Conservation (phyloP, 2,797 vertebrate genomes). For the Poecilia wingei region DNA sequence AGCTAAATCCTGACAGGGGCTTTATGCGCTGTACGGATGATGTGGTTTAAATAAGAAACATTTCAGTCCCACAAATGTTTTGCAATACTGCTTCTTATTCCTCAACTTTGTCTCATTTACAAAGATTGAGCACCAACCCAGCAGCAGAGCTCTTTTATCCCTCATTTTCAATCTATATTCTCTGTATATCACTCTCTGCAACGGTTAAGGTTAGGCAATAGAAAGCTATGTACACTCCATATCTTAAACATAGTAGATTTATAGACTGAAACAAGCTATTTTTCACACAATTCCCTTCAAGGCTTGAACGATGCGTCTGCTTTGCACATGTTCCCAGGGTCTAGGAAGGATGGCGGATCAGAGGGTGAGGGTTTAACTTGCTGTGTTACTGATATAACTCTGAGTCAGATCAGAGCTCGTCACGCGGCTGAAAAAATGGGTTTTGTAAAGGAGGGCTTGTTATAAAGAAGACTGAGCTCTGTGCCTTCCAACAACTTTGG, state of each 20-base stretch:
- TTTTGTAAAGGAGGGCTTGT: background rate
- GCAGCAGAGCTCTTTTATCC: background rate
- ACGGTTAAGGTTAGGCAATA: background rate
- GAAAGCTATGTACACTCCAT: background rate
- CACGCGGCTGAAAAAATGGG: background rate
- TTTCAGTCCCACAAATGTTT: constrained; percentile 18
- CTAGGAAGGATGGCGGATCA: background rate
- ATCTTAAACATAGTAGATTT: background rate
- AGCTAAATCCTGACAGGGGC: constrained; percentile 62
- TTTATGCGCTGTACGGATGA: constrained; percentile 35
- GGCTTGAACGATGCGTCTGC: background rate
- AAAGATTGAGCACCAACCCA: background rate
- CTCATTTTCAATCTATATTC: constrained; percentile 6
- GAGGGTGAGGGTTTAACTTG: background rate
- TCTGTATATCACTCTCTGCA: background rate
- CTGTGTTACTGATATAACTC: background rate
- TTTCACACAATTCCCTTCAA: background rate
- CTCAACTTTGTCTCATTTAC: constrained; percentile 7
- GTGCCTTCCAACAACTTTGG: background rate
- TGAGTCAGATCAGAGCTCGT: background rate
- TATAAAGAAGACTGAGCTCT: background rate
- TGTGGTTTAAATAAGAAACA: constrained; percentile 48
- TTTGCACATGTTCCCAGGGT: background rate
- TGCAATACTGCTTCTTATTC: background rate
- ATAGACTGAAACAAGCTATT: background rate